Evolutionary conservation across 2,113 vertebrate species (phyloP).

Genomic region (Malaclemys terrapin): DNA sequence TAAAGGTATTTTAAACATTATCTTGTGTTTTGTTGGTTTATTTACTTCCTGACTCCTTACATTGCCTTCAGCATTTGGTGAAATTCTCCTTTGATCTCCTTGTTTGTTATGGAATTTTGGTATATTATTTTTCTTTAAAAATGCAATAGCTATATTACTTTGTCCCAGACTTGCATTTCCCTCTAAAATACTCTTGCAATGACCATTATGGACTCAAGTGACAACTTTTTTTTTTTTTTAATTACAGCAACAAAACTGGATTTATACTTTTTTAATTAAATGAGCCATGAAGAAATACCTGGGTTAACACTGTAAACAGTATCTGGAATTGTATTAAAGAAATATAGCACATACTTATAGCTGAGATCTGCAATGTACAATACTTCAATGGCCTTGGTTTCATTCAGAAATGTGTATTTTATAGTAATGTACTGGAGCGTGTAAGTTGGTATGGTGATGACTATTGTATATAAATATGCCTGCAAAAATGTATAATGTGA

Average conservation of each 20-base stretch:
- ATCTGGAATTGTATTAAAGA: conserved; percentile 8
- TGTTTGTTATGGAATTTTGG: conserved; percentile 7
- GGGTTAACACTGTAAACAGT: not conserved
- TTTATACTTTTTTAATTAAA: conserved; percentile 12
- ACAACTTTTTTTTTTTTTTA: conserved; percentile 37
- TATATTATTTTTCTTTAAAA: conserved; percentile 30
- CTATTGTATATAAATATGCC: conserved; percentile 60
- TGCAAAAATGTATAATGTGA: conserved; percentile 53
- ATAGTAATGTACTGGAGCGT: conserved; percentile 50
- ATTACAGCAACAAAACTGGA: conserved; percentile 52
- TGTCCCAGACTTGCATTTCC: not conserved
- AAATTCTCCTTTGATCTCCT: conserved; percentile 49
- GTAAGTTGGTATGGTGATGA: conserved; percentile 34
- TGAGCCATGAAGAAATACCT: not conserved
- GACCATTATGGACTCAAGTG: conserved; percentile 17
- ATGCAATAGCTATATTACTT: conserved; percentile 38
- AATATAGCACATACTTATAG: not conserved
- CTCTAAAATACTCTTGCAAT: conserved; percentile 26
- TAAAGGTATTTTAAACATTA: conserved; percentile 37
- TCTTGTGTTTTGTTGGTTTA: conserved; percentile 33
- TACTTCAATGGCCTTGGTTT: conserved; percentile 28
- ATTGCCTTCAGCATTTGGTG: conserved; percentile 28
- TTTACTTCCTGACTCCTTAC: conserved; percentile 31
- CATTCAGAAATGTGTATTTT: conserved; percentile 21
- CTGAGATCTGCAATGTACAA: conserved; percentile 7